These are phyloP conservation scores for Tapirus indicus DNA, from an alignment of 2,797 vertebrate genomes.

Conservation along the genomic window DNA sequence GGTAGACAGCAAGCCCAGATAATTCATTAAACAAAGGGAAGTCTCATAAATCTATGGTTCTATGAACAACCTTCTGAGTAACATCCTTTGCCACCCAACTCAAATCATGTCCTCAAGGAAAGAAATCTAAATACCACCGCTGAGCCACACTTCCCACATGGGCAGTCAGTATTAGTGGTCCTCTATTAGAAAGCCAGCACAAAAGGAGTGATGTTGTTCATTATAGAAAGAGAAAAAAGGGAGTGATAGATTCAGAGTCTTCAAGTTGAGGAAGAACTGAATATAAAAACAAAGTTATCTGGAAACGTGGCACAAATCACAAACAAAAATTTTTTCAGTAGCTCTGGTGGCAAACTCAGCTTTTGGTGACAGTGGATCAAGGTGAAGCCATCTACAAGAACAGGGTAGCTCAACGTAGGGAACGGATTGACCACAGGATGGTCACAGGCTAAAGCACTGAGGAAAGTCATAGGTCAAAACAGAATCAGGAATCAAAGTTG, in stretches of 20 bases:
- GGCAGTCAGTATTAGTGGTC: rapidly evolving
- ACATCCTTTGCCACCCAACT: background rate
- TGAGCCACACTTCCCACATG: background rate
- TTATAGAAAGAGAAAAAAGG: background rate
- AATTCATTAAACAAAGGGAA: background rate
- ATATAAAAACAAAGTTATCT: background rate
- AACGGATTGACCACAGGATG: no score
- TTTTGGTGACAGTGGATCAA: background rate
- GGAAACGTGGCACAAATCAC: background rate
- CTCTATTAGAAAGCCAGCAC: background rate
- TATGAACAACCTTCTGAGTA: background rate
- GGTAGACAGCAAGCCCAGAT: background rate
- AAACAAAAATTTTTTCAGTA: background rate
- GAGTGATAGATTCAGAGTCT: background rate
- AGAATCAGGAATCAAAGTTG: background rate
- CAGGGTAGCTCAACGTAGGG: rapidly evolving
- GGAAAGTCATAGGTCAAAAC: background rate
- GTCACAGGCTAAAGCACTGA: no score
- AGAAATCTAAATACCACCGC: no score
- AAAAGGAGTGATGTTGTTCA: background rate
- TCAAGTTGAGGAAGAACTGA: background rate
- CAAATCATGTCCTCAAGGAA: background rate
- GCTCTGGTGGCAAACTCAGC: background rate
- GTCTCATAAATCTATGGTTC: background rate
- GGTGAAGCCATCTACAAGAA: background rate